These are phyloP conservation scores for Nemurella pictetii DNA, from an alignment of 2,888 invertebrate species.

Conservation along the genomic window DNA sequence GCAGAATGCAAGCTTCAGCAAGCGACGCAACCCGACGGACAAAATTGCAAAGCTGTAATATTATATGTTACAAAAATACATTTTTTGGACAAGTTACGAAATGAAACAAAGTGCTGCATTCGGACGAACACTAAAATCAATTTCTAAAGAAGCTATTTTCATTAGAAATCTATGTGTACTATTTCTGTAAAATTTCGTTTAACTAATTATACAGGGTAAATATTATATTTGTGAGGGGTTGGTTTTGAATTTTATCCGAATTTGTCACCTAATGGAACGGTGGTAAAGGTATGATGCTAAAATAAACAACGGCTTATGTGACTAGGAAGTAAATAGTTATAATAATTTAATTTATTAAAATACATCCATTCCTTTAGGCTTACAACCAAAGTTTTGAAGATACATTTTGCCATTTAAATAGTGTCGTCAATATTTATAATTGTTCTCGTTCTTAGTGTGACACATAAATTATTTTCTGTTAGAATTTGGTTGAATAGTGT, in stretches of 20 bases:
- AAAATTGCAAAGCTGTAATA: not conserved
- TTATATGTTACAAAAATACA: not conserved
- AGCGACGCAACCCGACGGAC: not conserved
- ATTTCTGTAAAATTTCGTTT: constrained; percentile 8
- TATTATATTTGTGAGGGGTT: constrained; percentile 2
- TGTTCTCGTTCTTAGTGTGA: constrained; percentile 24
- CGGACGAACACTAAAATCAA: not conserved
- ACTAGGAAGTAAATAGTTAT: not conserved
- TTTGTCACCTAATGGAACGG: not conserved
- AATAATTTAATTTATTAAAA: not conserved
- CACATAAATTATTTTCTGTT: constrained; percentile 3
- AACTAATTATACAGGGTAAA: constrained; percentile 29
- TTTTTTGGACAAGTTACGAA: not conserved
- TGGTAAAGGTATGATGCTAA: not conserved
- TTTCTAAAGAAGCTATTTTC: constrained; percentile 23
- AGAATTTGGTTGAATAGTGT: constrained; percentile 26
- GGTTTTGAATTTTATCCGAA: not conserved
- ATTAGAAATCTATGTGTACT: constrained; percentile 23
- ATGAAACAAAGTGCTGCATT: not conserved
- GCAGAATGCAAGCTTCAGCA: not conserved
- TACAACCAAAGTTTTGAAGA: not conserved
- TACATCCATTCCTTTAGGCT: not conserved
- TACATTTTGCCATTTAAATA: not conserved
- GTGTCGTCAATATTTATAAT: constrained; percentile 15
- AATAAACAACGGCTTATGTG: not conserved